Conservation (phyloP, 2,888 invertebrate species). For the Scaptomyza polygonia region DNA sequence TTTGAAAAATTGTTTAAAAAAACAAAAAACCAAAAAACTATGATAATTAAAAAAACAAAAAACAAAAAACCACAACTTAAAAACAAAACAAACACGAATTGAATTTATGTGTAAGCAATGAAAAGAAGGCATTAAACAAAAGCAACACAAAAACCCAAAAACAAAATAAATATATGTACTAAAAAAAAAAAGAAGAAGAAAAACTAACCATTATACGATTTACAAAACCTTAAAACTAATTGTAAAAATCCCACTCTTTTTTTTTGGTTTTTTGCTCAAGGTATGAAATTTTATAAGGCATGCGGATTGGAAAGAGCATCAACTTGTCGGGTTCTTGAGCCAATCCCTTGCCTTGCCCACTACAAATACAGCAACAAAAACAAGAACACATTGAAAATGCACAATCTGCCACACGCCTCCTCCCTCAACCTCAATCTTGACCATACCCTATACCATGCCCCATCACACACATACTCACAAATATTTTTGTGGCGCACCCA, state of each 20-base stretch:
- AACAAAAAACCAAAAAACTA: slow-evolving; percentile 24
- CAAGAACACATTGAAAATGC: slow-evolving; percentile 22
- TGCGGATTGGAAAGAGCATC: slow-evolving; percentile 17
- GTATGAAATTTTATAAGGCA: slow-evolving; percentile 27
- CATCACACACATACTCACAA: slow-evolving; percentile 11
- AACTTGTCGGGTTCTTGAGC: slow-evolving; percentile 14
- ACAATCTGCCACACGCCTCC: not conserved
- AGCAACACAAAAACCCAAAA: slow-evolving; percentile 8
- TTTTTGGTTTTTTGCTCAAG: slow-evolving; percentile 51
- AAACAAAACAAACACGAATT: slow-evolving; percentile 45
- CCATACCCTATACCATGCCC: not conserved
- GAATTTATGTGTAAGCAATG: slow-evolving; percentile 51
- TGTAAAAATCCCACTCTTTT: slow-evolving; percentile 49
- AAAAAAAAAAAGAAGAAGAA: too few relatives aligned
- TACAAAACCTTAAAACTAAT: slow-evolving; percentile 56
- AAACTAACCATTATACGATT: slow-evolving; percentile 70
- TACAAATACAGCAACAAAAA: slow-evolving; percentile 3
- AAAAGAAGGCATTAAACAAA: slow-evolving; percentile 18
- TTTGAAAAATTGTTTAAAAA: slow-evolving; percentile 61
- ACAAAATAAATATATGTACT: slow-evolving; percentile 60
- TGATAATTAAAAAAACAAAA: slow-evolving; percentile 12
- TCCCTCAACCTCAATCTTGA: slow-evolving; percentile 1
- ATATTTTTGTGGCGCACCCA: slow-evolving; percentile 68
- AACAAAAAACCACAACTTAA: slow-evolving; percentile 33
- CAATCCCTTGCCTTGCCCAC: slow-evolving; percentile 11